Evolutionary conservation across 2,888 invertebrate species (phyloP).

Genomic region (Chirona hameri): DNA sequence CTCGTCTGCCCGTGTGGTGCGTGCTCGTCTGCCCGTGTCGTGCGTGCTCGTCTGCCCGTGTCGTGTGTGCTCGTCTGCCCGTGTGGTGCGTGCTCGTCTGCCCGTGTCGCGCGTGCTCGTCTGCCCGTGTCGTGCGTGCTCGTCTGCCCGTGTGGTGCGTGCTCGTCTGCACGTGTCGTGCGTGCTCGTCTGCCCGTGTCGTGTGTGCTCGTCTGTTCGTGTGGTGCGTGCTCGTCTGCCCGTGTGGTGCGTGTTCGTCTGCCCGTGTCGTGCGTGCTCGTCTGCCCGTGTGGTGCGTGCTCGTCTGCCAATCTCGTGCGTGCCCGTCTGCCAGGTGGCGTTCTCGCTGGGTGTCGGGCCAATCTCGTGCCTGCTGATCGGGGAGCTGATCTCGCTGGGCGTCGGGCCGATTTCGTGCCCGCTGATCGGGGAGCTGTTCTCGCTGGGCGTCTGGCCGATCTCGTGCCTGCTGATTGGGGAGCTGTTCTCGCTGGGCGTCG

Average conservation of each 20-base stretch:
- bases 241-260: conserved; percentile 72
- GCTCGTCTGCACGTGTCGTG: too few relatives aligned
- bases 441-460: conserved; percentile 80
- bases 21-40: conserved; percentile 72
- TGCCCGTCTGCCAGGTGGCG: conserved; percentile 76
- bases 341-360: conserved; percentile 72
- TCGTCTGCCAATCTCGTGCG: too few relatives aligned
- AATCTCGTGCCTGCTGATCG: too few relatives aligned
- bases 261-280: too few relatives aligned
- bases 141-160: conserved; percentile 77
- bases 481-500: conserved; percentile 75
- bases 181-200: too few relatives aligned
- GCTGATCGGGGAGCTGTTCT: conserved; percentile 76
- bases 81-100: conserved; percentile 75
- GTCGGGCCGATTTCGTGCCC: conserved; percentile 86
- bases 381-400: conserved; percentile 76
- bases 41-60: conserved; percentile 78
- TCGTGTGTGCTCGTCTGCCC: too few relatives aligned
- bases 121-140: conserved; percentile 80
- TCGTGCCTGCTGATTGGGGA: conserved; percentile 81
- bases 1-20: too few relatives aligned
- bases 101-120: conserved; percentile 75
- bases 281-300: conserved; percentile 74
- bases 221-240: conserved; percentile 75
- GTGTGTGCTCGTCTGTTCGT: too few relatives aligned